Evolutionary conservation across 1,140 invertebrate species (phyloP), one percentile per base, ranked within the genome.

Genomic region (Harpegnathos saltator): DNA sequence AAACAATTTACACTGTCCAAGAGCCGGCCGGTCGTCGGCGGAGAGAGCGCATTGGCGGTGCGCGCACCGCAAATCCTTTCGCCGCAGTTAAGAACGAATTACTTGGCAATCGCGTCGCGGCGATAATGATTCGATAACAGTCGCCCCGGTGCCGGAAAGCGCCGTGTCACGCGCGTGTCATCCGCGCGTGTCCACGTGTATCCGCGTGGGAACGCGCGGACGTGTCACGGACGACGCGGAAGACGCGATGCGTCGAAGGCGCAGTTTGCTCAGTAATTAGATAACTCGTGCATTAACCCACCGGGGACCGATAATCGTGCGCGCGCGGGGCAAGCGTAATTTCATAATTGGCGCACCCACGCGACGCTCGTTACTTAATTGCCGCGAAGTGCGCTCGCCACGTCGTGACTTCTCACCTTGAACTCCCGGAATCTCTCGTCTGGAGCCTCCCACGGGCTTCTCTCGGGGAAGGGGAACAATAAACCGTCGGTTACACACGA

Each of bases 301-400:
- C 48, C 38, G 19, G 44, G 69, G 68, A 33, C 24, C 15, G 72
- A 81, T 90, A 90, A 91, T 91, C 87, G 84, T 63, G 77, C 63
- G 66, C 29, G 26, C 66, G 92, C 17, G 33, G 12, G 65, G 89
- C 84, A 88, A 90, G 89, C 77, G 82, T 92, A 91, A 92, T 92
- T 91, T 92, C 86, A 89, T 93, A 93, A 92, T 93, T 92, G 91
- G 50, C 82, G 74, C 84, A 71, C 91, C 92, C 87, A 93, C 90
- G 89, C 88, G 82, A 26, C 56, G 50, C 69, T 91, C 82, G 91
- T 91, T 91, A 85, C 88, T 85, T 93, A 92, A 93, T 93, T 92
- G 86, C 85, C 14, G 24, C 33, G 52, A 44, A 38, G 33, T 26
- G 50, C 63, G 44, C 9, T 58, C 33, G 38, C 11, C 22, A 52